phyloP scores from a whole-genome alignment of 2,888 invertebrate genomes.

The Sturmia bella region DNA sequence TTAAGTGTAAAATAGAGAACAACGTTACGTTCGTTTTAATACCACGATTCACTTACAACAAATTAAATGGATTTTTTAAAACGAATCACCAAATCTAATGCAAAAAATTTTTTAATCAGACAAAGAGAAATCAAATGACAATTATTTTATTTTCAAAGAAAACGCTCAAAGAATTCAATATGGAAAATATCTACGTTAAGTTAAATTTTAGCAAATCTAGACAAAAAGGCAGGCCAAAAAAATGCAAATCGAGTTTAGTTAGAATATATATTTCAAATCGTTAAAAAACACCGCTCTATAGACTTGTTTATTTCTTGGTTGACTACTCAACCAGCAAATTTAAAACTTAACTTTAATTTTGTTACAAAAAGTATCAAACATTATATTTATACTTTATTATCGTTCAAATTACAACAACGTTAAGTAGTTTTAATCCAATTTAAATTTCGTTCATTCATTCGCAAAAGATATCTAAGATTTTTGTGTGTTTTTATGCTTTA shows the following conservation, averaged over 20 bases:
- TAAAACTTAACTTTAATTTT: slow-evolving; percentile 60
- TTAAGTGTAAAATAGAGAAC: slow-evolving; percentile 29
- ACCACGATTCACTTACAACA: slow-evolving; percentile 68
- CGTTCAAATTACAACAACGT: slow-evolving; percentile 60
- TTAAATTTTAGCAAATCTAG: slow-evolving; percentile 64
- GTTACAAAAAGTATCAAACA: slow-evolving; percentile 45
- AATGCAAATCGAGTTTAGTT: slow-evolving; percentile 47
- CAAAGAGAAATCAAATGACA: slow-evolving; percentile 59
- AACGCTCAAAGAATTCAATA: slow-evolving; percentile 52
- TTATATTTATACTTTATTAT: slow-evolving; percentile 49
- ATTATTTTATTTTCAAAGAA: slow-evolving; percentile 47
- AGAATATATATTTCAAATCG: slow-evolving; percentile 62
- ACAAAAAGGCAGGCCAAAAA: slow-evolving; percentile 62
- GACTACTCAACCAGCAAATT: slow-evolving; percentile 55
- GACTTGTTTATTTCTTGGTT: slow-evolving; percentile 37
- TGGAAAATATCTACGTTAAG: slow-evolving; percentile 64
- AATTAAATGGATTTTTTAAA: slow-evolving; percentile 61
- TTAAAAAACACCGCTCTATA: slow-evolving; percentile 58
- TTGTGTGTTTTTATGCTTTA: slow-evolving; percentile 77
- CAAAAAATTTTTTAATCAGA: slow-evolving; percentile 47
- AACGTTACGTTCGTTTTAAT: slow-evolving; percentile 53
- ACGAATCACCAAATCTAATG: slow-evolving; percentile 64
- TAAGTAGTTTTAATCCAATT: slow-evolving; percentile 75
- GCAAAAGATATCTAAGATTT: slow-evolving; percentile 75
- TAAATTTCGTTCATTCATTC: slow-evolving; percentile 61